phyloP scores from a whole-genome alignment of 92 coral and sea anemone species.

The Hydrozoanthus gracilis region DNA sequence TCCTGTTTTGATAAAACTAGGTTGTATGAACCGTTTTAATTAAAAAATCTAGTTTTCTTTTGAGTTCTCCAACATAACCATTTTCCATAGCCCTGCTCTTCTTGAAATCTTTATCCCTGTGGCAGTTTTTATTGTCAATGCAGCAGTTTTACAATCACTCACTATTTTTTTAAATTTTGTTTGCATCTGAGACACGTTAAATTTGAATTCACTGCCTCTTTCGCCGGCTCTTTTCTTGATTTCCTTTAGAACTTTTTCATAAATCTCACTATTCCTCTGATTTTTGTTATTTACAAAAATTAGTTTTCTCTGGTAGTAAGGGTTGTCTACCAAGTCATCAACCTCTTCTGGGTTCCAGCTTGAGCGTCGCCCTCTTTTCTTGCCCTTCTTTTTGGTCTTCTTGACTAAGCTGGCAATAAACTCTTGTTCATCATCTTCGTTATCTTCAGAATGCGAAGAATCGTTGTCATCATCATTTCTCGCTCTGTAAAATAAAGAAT shows the following conservation, averaged over 20 bases:
- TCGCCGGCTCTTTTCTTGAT: constrained; percentile 45
- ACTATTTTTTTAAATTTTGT: constrained; percentile 59
- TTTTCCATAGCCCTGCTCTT: constrained; percentile 46
- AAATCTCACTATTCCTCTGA: constrained; percentile 61
- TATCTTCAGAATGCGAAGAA: background rate
- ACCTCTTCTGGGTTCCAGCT: constrained; percentile 48
- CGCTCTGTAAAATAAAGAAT: background rate
- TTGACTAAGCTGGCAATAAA: constrained; percentile 24
- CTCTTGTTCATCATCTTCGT: constrained; percentile 16
- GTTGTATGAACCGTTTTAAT: too few species aligned
- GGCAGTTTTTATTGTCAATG: constrained; percentile 54
- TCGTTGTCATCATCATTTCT: constrained; percentile 3
- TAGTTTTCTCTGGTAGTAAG: constrained; percentile 59
- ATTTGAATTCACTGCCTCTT: constrained; percentile 43
- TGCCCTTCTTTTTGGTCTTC: constrained; percentile 23
- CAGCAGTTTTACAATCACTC: constrained; percentile 62
- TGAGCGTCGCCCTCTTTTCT: constrained; percentile 38
- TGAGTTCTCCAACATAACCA: too few species aligned
- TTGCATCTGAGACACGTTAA: constrained; percentile 48
- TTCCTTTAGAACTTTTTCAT: constrained; percentile 42
- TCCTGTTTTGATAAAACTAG: too few species aligned
- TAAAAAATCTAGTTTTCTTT: too few species aligned
- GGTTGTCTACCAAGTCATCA: constrained; percentile 62
- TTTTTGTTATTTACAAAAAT: constrained; percentile 63
- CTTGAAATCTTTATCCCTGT: constrained; percentile 62